phyloP scores from a whole-genome alignment of 2,113 vertebrate genomes.

The Nymphicus hollandicus region DNA sequence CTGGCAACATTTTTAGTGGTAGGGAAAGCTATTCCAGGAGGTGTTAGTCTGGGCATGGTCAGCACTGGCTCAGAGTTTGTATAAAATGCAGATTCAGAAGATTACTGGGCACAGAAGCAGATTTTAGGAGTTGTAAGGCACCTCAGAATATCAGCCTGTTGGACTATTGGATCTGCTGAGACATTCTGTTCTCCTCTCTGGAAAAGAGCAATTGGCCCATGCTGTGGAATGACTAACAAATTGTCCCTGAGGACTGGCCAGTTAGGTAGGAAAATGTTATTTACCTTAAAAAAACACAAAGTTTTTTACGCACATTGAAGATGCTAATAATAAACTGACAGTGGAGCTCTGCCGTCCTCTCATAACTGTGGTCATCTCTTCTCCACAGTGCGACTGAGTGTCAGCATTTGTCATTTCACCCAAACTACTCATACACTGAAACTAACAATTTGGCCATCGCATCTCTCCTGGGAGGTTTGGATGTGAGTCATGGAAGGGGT shows the following conservation, averaged over 20 bases:
- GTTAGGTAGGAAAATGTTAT: conserved; percentile 65
- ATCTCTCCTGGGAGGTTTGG: conserved; percentile 43
- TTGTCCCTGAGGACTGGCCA: conserved; percentile 21
- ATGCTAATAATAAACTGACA: conserved; percentile 42
- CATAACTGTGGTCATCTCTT: conserved; percentile 28
- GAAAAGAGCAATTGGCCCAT: conserved; percentile 42
- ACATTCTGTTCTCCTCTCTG: conserved; percentile 23
- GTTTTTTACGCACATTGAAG: background rate
- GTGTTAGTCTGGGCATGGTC: conserved; percentile 52
- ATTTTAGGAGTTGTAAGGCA: conserved; percentile 3
- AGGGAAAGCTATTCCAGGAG: conserved; percentile 38
- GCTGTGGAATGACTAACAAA: conserved; percentile 59
- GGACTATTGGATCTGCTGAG: conserved; percentile 14
- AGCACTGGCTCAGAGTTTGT: conserved; percentile 31
- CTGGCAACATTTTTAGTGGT: conserved; percentile 14
- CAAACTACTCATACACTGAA: conserved; percentile 36
- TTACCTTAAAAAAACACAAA: background rate
- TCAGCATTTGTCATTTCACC: conserved; percentile 61
- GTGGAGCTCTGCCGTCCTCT: background rate
- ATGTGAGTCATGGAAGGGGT: conserved; percentile 23
- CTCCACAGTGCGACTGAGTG: conserved; percentile 1
- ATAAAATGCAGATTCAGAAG: conserved; percentile 61
- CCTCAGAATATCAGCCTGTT: background rate
- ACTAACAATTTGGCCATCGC: conserved; percentile 4
- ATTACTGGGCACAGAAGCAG: background rate